phyloP scores from a whole-genome alignment of 1,140 invertebrate species.

The Procambarus clarkii region DNA sequence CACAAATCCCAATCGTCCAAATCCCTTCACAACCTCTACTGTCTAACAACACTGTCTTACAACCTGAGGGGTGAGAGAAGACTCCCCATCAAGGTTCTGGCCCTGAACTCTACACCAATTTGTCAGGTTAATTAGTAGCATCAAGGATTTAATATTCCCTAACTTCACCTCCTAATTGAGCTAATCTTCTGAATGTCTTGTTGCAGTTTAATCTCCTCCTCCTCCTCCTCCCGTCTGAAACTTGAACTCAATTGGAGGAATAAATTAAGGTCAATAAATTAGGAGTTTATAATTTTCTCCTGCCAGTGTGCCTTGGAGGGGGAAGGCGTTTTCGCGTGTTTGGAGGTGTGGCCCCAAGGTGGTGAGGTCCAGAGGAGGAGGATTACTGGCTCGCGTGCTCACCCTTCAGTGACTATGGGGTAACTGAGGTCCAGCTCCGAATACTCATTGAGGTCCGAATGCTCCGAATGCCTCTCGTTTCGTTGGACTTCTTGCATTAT shows the following conservation, averaged over 20 bases:
- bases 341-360: no score
- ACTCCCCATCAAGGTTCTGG: background rate
- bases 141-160: slow-evolving; percentile 30
- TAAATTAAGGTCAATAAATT: slow-evolving; percentile 10
- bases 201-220: slow-evolving; percentile 19
- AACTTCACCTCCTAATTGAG: slow-evolving; percentile 34
- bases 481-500: no score
- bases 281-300: background rate
- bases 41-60: no score
- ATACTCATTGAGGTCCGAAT: no score
- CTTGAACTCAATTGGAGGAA: background rate
- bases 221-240: background rate
- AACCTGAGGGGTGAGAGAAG: background rate
- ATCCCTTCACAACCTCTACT: no score
- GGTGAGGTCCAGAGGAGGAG: no score
- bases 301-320: background rate
- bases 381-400: no score
- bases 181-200: slow-evolving; percentile 22
- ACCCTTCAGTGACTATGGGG: no score
- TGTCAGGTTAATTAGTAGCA: slow-evolving; percentile 47
- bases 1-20: no score
- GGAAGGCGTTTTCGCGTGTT: no score
- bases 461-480: no score
- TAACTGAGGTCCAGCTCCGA: no score
- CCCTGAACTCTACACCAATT: slow-evolving; percentile 3